Evolutionary conservation across 2,113 vertebrate species (phyloP).

Genomic region (Hydrolagus affinis): DNA sequence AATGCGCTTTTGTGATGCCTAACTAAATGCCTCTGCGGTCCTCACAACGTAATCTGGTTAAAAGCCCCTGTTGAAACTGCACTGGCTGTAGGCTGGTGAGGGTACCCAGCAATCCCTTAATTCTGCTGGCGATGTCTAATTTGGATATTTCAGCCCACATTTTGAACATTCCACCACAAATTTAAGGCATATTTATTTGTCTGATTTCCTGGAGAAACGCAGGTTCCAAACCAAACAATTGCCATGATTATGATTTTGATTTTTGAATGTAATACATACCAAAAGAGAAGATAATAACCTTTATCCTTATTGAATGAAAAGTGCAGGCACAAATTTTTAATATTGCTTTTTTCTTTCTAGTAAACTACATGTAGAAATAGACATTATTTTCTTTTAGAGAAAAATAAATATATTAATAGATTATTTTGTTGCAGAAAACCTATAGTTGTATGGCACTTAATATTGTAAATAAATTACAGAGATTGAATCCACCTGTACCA

Average conservation of each 20-base stretch:
- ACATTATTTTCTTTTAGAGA: slow-evolving; percentile 49
- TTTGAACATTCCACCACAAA: slow-evolving; percentile 29
- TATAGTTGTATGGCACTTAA: slow-evolving; percentile 39
- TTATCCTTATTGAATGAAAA: slow-evolving; percentile 38
- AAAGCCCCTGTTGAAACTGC: not conserved
- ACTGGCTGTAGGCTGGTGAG: slow-evolving; percentile 28
- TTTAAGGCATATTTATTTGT: slow-evolving; percentile 10
- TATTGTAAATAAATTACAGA: slow-evolving; percentile 39
- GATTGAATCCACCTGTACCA: slow-evolving; percentile 20
- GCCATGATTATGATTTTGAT: slow-evolving; percentile 34
- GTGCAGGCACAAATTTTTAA: slow-evolving; percentile 43
- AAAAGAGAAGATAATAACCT: slow-evolving; percentile 33
- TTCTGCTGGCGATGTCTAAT: slow-evolving; percentile 11
- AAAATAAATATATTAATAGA: slow-evolving; percentile 38
- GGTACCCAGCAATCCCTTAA: slow-evolving; percentile 23
- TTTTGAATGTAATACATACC: slow-evolving; percentile 4
- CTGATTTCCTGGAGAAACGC: slow-evolving; percentile 32
- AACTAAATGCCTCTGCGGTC: not conserved
- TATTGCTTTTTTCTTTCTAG: slow-evolving; percentile 44
- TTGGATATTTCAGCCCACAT: slow-evolving; percentile 37
- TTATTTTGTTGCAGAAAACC: slow-evolving; percentile 44
- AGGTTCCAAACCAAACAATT: slow-evolving; percentile 27
- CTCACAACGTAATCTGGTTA: not conserved
- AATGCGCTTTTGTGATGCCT: not conserved
- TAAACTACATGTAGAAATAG: slow-evolving; percentile 43